phyloP scores from a whole-genome alignment of 37 sponge, comb jelly and placozoan species.

The Ianthella basta region DNA sequence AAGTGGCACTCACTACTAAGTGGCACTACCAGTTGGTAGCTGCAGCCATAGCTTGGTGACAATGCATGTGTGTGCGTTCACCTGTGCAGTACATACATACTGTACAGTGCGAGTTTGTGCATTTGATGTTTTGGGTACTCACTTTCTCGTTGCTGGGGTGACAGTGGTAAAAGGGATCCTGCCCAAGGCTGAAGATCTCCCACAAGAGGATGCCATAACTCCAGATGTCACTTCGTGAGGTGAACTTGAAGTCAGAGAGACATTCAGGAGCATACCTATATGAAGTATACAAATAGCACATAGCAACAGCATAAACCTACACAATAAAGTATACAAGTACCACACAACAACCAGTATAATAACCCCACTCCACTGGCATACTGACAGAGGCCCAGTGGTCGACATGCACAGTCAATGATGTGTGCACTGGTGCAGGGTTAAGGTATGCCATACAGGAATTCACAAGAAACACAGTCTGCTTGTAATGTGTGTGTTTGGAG shows the following conservation, averaged over 20 bases:
- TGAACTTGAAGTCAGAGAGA: slow-evolving; percentile 44
- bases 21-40: too few species aligned
- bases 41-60: too few species aligned
- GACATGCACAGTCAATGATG: too few species aligned
- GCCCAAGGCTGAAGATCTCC: slow-evolving; percentile 69
- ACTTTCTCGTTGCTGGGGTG: not conserved
- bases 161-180: slow-evolving; percentile 23
- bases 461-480: too few species aligned
- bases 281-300: not conserved
- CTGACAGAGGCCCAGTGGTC: too few species aligned
- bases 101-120: too few species aligned
- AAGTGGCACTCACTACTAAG: not conserved
- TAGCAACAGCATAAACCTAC: too few species aligned
- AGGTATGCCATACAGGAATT: too few species aligned
- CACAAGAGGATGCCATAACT: slow-evolving; percentile 67
- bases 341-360: not conserved
- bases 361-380: not conserved
- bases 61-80: not conserved
- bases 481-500: too few species aligned
- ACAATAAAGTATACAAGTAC: too few species aligned
- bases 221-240: slow-evolving; percentile 66
- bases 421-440: too few species aligned
- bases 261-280: slow-evolving; percentile 77
- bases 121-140: not conserved
- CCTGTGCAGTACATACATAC: not conserved